These are phyloP conservation scores for Berghia stephanieae DNA, from an alignment of 1,140 invertebrate species.

Conservation along the genomic window DNA sequence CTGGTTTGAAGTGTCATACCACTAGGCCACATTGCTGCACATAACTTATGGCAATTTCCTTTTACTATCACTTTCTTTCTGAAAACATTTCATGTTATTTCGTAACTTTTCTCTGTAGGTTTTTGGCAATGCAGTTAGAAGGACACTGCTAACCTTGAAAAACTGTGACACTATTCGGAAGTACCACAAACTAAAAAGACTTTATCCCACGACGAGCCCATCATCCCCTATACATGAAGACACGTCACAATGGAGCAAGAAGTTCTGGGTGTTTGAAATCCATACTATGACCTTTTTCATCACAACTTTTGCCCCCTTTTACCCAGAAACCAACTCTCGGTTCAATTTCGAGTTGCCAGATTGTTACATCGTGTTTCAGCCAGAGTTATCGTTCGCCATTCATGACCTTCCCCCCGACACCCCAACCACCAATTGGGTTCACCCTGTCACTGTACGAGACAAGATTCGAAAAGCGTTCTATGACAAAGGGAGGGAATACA, in stretches of 20 bases:
- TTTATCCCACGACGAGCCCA: too few species aligned
- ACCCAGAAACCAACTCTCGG: conserved; percentile 53
- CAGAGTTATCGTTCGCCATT: conserved; percentile 62
- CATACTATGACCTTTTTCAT: conserved; percentile 62
- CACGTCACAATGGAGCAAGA: conserved; percentile 43
- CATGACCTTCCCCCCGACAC: conserved; percentile 60
- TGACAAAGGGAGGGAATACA: conserved; percentile 52
- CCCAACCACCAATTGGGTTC: conserved; percentile 54
- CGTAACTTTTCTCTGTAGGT: conserved; percentile 43
- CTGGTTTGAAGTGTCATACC: too few species aligned
- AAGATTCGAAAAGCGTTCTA: conserved; percentile 56
- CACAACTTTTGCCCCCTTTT: conserved; percentile 63
- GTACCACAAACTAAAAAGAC: too few species aligned
- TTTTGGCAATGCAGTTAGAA: conserved; percentile 48
- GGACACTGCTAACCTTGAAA: conserved; percentile 47
- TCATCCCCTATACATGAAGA: too few species aligned
- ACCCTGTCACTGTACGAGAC: conserved; percentile 56
- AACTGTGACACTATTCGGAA: conserved; percentile 51
- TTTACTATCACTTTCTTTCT: too few species aligned
- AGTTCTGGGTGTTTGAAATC: conserved; percentile 62
- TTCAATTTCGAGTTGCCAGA: conserved; percentile 49
- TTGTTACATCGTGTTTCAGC: conserved; percentile 60
- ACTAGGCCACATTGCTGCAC: too few species aligned
- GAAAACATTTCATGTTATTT: too few species aligned
- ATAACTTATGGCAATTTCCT: too few species aligned